A percentile compares a stretch with the other conserved stretches of the same genome.
Conservation (phyloP, 2,113 vertebrate genomes). For the Oreochromis tanganicae region DNA sequence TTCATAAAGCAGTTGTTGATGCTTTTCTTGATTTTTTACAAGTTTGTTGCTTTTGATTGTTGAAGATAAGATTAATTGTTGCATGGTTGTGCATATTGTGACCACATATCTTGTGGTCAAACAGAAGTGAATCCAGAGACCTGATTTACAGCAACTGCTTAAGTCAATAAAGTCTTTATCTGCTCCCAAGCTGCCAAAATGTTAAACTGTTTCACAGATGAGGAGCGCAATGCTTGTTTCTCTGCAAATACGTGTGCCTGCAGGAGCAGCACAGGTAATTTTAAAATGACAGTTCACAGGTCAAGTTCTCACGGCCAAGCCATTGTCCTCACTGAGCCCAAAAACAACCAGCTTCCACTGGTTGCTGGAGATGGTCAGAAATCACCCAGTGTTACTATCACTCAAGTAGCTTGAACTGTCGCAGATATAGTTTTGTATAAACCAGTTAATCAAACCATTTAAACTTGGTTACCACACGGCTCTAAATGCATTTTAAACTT, state of each 20-base stretch:
- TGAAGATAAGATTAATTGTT: constrained; percentile 6
- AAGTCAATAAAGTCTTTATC: constrained; percentile 44
- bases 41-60: not conserved
- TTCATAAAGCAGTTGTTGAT: constrained; percentile 8
- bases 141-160: constrained; percentile 50
- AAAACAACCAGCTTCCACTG: not conserved
- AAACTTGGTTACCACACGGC: not conserved
- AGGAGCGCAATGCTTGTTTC: not conserved
- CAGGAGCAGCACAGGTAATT: constrained; percentile 32
- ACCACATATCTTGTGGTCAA: not conserved
- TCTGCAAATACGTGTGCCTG: constrained; percentile 14
- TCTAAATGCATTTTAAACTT: not conserved
- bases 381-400: not conserved
- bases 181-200: not conserved
- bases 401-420: not conserved
- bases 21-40: constrained; percentile 1
- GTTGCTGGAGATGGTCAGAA: not conserved
- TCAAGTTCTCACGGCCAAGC: constrained; percentile 23
- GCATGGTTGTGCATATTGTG: not conserved
- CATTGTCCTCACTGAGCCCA: not conserved
- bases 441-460: not conserved
- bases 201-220: constrained; percentile 54
- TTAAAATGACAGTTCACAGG: constrained; percentile 11
- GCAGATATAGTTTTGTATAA: not conserved
- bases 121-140: not conserved